Conservation (phyloP, 2,888 invertebrate species). For the Thecocarcelia acutangulata region DNA sequence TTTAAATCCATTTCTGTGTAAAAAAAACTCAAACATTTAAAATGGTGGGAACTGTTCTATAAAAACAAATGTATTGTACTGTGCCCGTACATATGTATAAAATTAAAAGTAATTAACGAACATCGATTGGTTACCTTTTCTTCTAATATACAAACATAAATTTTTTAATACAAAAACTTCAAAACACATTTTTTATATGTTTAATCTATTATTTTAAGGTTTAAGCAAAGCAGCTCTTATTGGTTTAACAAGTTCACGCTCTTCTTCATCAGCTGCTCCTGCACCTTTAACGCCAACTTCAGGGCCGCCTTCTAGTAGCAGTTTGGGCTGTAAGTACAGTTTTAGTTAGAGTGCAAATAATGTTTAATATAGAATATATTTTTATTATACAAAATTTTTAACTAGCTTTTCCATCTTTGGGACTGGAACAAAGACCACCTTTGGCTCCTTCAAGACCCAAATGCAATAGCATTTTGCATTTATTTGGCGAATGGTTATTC, state of each 20-base stretch:
- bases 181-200: constrained; percentile 3
- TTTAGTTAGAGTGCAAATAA: too few relatives aligned
- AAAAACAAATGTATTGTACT: too few relatives aligned
- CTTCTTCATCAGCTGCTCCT: constrained; percentile 83
- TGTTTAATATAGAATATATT: too few relatives aligned
- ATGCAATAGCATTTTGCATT: constrained; percentile 96
- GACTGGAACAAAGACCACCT: constrained; percentile 84
- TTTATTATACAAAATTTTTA: too few relatives aligned
- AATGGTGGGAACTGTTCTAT: neutral
- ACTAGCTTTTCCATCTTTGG: constrained; percentile 85
- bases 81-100: too few relatives aligned
- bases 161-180: neutral
- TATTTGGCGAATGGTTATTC: constrained; percentile 98
- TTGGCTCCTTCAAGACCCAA: constrained; percentile 91
- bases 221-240: constrained; percentile 91
- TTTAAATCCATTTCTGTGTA: too few relatives aligned
- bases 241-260: constrained; percentile 88
- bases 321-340: constrained; percentile 84
- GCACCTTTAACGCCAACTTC: constrained; percentile 87
- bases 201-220: constrained; percentile 82
- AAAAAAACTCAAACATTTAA: neutral
- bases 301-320: constrained; percentile 86
- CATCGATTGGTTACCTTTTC: too few relatives aligned
- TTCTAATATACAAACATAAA: neutral
- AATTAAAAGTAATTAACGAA: too few relatives aligned